phyloP scores from a whole-genome alignment of 2,113 vertebrate species.

The Aepyceros melampus region DNA sequence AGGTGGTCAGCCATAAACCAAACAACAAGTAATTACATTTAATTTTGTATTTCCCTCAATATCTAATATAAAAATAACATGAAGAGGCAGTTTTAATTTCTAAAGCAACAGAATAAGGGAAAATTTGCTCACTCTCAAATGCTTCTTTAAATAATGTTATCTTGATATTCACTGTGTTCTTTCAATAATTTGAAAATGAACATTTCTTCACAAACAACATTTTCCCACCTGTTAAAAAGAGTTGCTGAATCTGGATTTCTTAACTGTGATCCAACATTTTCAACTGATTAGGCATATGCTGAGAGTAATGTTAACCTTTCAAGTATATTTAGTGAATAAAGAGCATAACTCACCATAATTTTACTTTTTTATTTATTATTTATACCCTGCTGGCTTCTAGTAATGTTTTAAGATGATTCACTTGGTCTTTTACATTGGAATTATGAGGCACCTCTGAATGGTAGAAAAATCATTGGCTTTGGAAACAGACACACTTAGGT shows the following conservation, averaged over 20 bases:
- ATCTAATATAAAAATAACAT: background rate
- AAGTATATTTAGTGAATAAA: constrained; percentile 10
- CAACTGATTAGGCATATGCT: background rate
- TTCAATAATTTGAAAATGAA: constrained; percentile 22
- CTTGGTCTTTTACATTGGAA: background rate
- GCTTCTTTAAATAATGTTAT: constrained; percentile 2
- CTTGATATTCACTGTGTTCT: constrained; percentile 26
- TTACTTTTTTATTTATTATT: constrained; percentile 27
- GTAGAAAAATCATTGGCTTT: background rate
- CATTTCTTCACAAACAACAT: background rate
- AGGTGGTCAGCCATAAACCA: background rate
- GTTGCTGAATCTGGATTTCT: constrained; percentile 25
- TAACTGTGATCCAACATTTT: constrained; percentile 3
- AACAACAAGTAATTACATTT: background rate
- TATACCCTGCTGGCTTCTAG: background rate
- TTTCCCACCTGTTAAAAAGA: background rate
- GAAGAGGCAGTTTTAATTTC: background rate
- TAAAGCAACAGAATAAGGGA: background rate
- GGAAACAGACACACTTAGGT: background rate
- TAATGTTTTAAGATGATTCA: constrained; percentile 28
- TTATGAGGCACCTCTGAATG: background rate
- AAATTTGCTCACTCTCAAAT: constrained; percentile 6
- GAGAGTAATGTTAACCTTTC: constrained; percentile 21
- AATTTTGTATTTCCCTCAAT: background rate
- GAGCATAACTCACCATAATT: background rate